Evolutionary conservation across 2,113 vertebrate genomes (phyloP).

Genomic region (Galbula dea): DNA sequence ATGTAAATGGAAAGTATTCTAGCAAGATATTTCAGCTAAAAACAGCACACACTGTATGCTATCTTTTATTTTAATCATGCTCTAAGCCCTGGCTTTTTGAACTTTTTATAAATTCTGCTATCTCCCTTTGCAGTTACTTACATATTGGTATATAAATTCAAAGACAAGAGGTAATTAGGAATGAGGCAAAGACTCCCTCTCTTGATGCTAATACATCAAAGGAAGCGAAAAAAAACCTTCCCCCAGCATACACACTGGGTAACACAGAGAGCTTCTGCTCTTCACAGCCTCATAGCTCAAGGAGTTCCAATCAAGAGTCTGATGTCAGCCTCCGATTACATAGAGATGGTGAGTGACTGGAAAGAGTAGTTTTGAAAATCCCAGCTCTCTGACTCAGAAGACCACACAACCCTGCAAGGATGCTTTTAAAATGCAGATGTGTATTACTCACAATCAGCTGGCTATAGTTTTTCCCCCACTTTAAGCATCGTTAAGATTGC

Average conservation of each 20-base stretch:
- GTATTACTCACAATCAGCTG: neutral
- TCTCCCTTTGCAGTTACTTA: slow-evolving; percentile 65
- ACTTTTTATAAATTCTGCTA: slow-evolving; percentile 62
- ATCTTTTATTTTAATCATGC: slow-evolving; percentile 65
- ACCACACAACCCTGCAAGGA: neutral
- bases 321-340: slow-evolving; percentile 47
- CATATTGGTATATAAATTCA: slow-evolving; percentile 67
- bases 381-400: neutral
- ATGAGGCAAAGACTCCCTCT: slow-evolving; percentile 39
- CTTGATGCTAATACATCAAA: slow-evolving; percentile 66
- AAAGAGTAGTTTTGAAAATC: slow-evolving; percentile 32
- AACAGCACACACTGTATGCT: slow-evolving; percentile 39
- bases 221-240: slow-evolving; percentile 33
- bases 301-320: slow-evolving; percentile 39
- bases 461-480: neutral
- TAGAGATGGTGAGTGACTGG: slow-evolving; percentile 29
- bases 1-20: slow-evolving; percentile 59
- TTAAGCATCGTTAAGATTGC: neutral
- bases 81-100: slow-evolving; percentile 62
- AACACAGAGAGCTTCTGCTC: slow-evolving; percentile 54
- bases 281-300: slow-evolving; percentile 58
- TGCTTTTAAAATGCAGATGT: neutral
- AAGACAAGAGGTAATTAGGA: slow-evolving; percentile 53
- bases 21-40: slow-evolving; percentile 59
- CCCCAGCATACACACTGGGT: neutral